These are phyloP conservation scores for Pterois miles DNA, from an alignment of 2,797 vertebrate species.

Conservation along the genomic window DNA sequence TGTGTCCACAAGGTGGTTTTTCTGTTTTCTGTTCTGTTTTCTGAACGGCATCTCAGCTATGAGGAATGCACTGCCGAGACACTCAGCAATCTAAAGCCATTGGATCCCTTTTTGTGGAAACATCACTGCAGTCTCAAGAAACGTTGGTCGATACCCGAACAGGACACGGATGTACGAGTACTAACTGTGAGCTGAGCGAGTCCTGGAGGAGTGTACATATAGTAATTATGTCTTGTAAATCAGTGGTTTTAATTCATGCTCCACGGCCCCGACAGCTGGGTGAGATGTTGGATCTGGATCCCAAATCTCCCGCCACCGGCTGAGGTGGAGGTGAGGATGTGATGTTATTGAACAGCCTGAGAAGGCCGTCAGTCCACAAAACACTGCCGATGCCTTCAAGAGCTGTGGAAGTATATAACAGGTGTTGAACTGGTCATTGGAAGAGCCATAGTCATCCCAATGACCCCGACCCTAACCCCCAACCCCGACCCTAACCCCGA, in stretches of 20 bases:
- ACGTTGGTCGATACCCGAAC: not conserved
- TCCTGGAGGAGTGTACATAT: constrained; percentile 55
- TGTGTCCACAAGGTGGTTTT: constrained; percentile 19
- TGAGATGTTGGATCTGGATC: constrained; percentile 12
- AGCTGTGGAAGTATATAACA: constrained; percentile 11
- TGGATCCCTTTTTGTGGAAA: constrained; percentile 28
- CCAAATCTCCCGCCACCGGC: constrained; percentile 5
- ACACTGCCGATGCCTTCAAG: constrained; percentile 35
- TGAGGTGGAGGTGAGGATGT: constrained; percentile 14
- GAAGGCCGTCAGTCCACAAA: not conserved
- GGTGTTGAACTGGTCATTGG: constrained; percentile 23
- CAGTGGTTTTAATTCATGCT: constrained; percentile 42
- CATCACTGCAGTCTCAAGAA: constrained; percentile 4
- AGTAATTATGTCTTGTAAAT: constrained; percentile 58
- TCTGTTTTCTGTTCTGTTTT: not conserved
- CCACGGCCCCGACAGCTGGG: constrained; percentile 12
- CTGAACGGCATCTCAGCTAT: constrained; percentile 33
- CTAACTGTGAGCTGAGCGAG: constrained; percentile 49
- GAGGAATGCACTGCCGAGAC: constrained; percentile 53
- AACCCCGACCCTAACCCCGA: too few species aligned
- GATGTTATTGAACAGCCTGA: constrained; percentile 9
- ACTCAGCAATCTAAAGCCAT: constrained; percentile 36
- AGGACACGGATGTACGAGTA: constrained; percentile 52
- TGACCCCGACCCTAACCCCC: too few species aligned
- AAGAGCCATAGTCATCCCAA: too few species aligned